phyloP scores from a whole-genome alignment of 2,113 vertebrate species.

The Saccopteryx bilineata region DNA sequence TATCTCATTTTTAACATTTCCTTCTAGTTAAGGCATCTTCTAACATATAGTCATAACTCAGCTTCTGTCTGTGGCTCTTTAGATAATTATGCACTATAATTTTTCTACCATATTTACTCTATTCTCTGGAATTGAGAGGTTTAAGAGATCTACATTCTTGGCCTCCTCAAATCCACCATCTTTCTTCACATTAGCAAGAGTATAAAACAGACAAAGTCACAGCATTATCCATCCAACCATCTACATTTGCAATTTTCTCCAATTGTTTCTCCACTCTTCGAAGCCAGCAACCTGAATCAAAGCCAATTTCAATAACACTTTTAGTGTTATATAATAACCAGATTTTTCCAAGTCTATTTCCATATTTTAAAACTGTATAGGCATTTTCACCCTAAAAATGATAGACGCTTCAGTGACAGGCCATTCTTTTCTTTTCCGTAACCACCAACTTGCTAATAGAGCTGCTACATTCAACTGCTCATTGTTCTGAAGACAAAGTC shows the following conservation, averaged over 20 bases:
- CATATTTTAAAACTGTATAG: background rate
- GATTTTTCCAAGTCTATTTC: background rate
- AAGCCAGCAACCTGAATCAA: slow-evolving; percentile 5
- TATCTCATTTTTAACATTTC: background rate
- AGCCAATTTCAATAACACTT: slow-evolving; percentile 10
- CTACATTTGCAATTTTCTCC: background rate
- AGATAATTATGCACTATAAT: background rate
- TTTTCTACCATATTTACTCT: background rate
- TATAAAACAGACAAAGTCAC: background rate
- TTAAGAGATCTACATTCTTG: background rate
- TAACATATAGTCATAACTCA: background rate
- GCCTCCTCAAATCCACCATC: background rate
- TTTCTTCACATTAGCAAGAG: background rate
- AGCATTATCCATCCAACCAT: background rate
- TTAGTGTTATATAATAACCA: background rate
- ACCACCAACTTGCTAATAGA: background rate
- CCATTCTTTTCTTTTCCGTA: background rate
- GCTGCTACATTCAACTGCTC: background rate
- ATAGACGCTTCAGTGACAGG: background rate
- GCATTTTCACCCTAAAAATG: slow-evolving; percentile 7
- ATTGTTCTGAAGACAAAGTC: background rate
- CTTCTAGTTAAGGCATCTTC: background rate
- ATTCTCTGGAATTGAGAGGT: background rate
- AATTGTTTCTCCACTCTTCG: background rate
- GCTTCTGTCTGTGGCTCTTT: background rate